Evolutionary conservation across 2,888 invertebrate genomes (phyloP).

Genomic region (Melinopterus prodromus): DNA sequence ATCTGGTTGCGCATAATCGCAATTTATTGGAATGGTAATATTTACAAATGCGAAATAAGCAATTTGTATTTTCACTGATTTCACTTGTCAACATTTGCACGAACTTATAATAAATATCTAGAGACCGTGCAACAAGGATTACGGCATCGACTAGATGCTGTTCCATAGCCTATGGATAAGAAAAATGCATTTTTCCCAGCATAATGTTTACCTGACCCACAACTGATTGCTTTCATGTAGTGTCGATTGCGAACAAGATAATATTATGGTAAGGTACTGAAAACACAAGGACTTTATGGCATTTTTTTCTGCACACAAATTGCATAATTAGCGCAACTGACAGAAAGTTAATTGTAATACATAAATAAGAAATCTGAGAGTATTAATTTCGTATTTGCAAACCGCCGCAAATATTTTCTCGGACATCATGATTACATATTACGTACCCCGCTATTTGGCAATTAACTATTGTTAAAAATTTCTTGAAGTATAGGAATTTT

Average conservation of each 20-base stretch:
- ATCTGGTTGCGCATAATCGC: not conserved
- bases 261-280: not conserved
- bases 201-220: not conserved
- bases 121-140: not conserved
- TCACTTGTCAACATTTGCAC: conserved; percentile 4
- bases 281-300: not conserved
- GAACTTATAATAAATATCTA: not conserved
- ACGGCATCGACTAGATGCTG: not conserved
- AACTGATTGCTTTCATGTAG: not conserved
- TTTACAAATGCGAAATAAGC: not conserved
- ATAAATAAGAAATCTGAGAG: not conserved
- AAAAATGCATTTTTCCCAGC: not conserved
- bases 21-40: not conserved
- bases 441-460: not conserved
- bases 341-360: not conserved
- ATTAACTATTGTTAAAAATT: no score
- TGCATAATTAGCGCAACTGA: not conserved
- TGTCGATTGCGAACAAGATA: not conserved
- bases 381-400: not conserved
- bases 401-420: not conserved
- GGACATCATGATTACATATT: not conserved
- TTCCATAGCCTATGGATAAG: not conserved
- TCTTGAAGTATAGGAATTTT: not conserved
- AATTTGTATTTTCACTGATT: not conserved
- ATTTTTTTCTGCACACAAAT: not conserved